Evolutionary conservation across 2,797 vertebrate species (phyloP), one percentile per base, ranked within the genome.

Genomic region (Adrianichthys oophorus): DNA sequence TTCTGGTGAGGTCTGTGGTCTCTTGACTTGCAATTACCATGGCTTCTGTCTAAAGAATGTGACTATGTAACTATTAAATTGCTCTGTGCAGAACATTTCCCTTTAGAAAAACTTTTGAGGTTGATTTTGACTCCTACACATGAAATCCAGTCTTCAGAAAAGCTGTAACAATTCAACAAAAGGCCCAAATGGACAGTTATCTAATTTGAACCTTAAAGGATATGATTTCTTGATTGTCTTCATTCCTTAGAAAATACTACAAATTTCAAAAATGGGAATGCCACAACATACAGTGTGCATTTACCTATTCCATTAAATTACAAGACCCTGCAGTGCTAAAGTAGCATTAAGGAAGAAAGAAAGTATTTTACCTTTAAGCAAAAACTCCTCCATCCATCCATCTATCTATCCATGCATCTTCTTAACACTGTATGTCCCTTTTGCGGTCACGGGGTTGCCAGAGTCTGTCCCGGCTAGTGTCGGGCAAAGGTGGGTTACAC

Each of bases 11-110:
- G 59, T 70, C 48, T 55, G 51, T 59, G 62, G 16, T 65, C 40
- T 47, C n/a, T 45, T 62, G 57, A 68, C 62, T 41, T 66, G 18
- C 47, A 63, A 52, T 80, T 65, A 74, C 61, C 43, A 67, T 59
- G 55, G 51, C 59, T 59, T 69, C 56, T 59, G 55, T 60, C 41
- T 62, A 44, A 72, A 29, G 21, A 44, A 48, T 51, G 52, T 45
- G n/a, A 44, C 48, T 56, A 1, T 68, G 52, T 45, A 17, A 44
- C 48, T 56, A 1, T 68, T 50, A 56, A 55, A 62, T 59, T 55
- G 29, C 23, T 47, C 7, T 46, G 24, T 68, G 52, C 48, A 62
- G 52, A 48, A 54, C 24, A 56, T 32, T 46, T 49, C 44, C 46
- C 37, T 56, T 6, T 7, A 23, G 42, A 40, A 49, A 26, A 26